phyloP scores from a whole-genome alignment of 2,113 vertebrate species.

The Gallinago paraguaiae region DNA sequence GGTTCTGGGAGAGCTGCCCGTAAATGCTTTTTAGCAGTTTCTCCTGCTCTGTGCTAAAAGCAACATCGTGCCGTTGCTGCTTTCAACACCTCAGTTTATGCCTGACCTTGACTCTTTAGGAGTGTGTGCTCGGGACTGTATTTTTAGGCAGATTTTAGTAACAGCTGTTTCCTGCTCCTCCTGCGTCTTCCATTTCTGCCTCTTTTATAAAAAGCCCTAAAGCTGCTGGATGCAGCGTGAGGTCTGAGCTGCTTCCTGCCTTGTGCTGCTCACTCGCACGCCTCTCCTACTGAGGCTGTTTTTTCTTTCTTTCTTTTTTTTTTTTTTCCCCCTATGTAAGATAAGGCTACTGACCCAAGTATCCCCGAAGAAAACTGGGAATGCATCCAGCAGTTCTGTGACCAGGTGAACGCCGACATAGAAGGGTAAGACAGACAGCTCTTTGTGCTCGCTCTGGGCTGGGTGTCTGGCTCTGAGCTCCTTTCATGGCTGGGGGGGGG shows the following conservation, averaged over 20 bases:
- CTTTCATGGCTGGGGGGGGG: rapidly evolving
- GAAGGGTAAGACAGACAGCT: slow-evolving; percentile 75
- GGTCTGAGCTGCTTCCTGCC: background rate
- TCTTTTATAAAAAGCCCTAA: background rate
- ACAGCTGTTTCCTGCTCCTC: background rate
- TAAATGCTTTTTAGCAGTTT: background rate
- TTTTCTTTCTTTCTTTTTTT: background rate
- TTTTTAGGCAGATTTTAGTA: background rate
- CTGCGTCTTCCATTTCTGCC: background rate
- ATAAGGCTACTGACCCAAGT: slow-evolving; percentile 85
- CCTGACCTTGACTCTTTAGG: background rate
- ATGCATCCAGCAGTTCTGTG: slow-evolving; percentile 85
- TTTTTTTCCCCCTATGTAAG: slow-evolving; percentile 59
- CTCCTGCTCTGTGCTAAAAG: background rate
- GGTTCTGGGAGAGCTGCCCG: background rate
- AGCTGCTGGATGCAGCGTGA: background rate
- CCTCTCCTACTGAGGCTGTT: background rate
- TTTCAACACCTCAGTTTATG: background rate
- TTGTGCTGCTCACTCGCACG: rapidly evolving
- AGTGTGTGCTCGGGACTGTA: background rate
- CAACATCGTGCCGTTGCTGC: background rate
- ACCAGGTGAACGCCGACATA: slow-evolving; percentile 77
- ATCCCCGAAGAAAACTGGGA: slow-evolving; percentile 82
- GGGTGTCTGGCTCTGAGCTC: background rate
- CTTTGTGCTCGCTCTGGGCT: background rate